Percentiles rank a stretch among this genome's conserved stretches.
Evolutionary conservation across 2,888 invertebrate species (phyloP).

Genomic region (Rhopalosiphum nymphaeae): DNA sequence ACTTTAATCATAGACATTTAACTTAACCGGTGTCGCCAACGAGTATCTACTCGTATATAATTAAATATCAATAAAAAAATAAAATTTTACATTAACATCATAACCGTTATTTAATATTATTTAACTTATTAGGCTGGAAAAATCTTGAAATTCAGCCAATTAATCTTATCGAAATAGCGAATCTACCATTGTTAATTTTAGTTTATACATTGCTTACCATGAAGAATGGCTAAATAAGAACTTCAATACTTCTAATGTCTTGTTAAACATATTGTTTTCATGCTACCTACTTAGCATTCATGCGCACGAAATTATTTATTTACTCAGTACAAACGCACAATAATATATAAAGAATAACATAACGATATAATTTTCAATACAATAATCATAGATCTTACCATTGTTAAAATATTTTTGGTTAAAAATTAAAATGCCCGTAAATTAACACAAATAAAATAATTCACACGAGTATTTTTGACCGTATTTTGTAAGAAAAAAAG

Average conservation of each 20-base stretch:
- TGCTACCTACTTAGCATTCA: not conserved
- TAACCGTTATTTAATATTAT: not conserved
- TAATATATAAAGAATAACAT: not conserved
- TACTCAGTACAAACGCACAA: not conserved
- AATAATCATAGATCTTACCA: not conserved
- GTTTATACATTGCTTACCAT: no score
- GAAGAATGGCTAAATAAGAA: not conserved
- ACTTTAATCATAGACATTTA: not conserved
- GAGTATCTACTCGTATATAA: no score
- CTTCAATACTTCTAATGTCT: not conserved
- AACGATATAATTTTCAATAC: not conserved
- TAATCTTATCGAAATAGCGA: no score
- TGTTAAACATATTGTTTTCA: no score
- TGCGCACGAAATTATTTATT: not conserved
- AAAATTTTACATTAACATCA: not conserved
- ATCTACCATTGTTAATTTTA: no score
- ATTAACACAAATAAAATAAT: not conserved
- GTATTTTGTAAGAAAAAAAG: not conserved
- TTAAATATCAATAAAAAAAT: not conserved
- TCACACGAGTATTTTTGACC: not conserved
- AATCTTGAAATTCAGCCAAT: no score
- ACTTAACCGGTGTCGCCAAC: no score
- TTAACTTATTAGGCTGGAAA: not conserved
- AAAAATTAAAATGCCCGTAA: not conserved
- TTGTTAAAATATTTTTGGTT: not conserved